Evolutionary conservation across 2,888 invertebrate genomes (phyloP), one percentile per base, ranked within the genome.

Genomic region (Morpho helenor): DNA sequence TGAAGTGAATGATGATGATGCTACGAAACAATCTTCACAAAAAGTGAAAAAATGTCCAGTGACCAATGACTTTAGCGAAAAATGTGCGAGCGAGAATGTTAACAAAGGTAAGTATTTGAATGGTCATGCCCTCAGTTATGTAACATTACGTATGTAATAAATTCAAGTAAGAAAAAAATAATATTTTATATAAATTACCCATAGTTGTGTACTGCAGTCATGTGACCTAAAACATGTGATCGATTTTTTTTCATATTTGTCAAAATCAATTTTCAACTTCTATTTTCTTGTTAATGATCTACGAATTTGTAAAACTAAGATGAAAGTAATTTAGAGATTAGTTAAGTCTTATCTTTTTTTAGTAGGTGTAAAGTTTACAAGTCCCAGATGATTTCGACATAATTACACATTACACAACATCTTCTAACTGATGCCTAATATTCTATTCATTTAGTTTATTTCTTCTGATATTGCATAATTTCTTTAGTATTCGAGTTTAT

Each of bases 1-100:
- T 91, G 91, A 91, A 88, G 91, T 91, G 91, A 90, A 85, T 86
- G 89, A 86, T 82, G 89, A 90, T 79, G 88, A 85, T 80, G 80
- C 83, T 73, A 70, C 85, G 64, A 90, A 87, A 84, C 86, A 83
- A 81, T 72, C 81, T 68, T 71, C 84, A 56, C 83, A 85, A 71
- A 91, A 91, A 86, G 89, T 91, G 84, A 91, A 90, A 88, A 89
- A 88, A 85, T 86, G 82, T 68, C 82, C 85, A 66, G 74, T 82
- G 62, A 82, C 70, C 73, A 84, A 72, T 78, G 81, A 80, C 73
- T 82, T 84, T 76, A 85, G 75, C 73, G 85, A 86, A 68, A 87
- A 84, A 80, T 78, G 77, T 79, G 76, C 68, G 71, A 76, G 75
- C 73, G 86, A 87, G 68, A 84, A 82, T 84, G 80, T 76, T 77